A percentile compares a stretch with the other conserved stretches of the same genome.
phyloP scores from a whole-genome alignment of 2,113 vertebrate species.

The Nannospalax galili region DNA sequence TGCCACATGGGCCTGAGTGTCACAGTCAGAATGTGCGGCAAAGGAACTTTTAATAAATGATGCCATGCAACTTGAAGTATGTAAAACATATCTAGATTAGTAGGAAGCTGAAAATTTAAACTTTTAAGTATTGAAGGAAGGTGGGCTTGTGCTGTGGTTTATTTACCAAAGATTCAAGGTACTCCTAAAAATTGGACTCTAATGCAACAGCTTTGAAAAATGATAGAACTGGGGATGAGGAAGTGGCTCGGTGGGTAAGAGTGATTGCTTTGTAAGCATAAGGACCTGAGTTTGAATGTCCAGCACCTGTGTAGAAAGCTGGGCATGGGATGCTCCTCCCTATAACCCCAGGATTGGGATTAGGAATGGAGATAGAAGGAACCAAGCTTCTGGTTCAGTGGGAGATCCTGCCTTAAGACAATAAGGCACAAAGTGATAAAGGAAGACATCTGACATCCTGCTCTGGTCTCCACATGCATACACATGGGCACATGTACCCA shows the following conservation, averaged over 20 bases:
- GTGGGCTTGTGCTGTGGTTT: background rate
- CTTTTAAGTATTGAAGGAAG: background rate
- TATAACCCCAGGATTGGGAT: background rate
- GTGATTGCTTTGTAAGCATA: background rate
- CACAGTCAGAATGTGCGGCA: rapidly evolving
- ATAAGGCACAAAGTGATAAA: background rate
- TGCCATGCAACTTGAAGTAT: background rate
- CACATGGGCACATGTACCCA: background rate
- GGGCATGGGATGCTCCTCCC: background rate
- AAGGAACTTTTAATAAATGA: background rate
- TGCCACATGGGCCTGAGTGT: rapidly evolving
- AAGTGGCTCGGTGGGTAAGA: background rate
- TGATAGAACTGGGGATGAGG: background rate
- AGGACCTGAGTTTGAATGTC: background rate
- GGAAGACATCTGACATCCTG: background rate
- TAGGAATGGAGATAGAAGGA: background rate
- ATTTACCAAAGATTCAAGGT: background rate
- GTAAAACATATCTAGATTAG: background rate
- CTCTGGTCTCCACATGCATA: too few relatives aligned
- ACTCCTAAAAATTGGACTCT: background rate
- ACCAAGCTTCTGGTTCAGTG: background rate
- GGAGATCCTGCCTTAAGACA: background rate
- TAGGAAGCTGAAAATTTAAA: background rate
- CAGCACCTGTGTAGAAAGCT: background rate
- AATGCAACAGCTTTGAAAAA: background rate